Evolutionary conservation across 1,140 invertebrate species (phyloP), one percentile per base, ranked within the genome.

Genomic region (Drosophila seguyi): DNA sequence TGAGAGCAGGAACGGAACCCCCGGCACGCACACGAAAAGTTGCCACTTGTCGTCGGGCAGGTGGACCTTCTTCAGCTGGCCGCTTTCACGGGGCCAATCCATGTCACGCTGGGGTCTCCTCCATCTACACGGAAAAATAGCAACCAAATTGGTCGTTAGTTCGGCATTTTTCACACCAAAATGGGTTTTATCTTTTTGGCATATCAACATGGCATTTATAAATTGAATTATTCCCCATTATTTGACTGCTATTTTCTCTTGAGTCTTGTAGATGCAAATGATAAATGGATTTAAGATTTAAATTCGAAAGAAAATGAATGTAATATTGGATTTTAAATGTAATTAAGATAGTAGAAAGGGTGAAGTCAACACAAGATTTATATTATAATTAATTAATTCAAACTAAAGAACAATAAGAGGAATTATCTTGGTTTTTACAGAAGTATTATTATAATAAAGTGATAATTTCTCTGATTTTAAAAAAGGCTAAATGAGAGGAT

Each of bases 21-120:
- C 27, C 22, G 52, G 58, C 71, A 67, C 72, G 74, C 74, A 75
- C 65, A 71, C 74, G 57, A 77, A 68, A 53, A 42, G 67, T 59
- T 78, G 82, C 84, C 59, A 87, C 79, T 83, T 76, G 83, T 79
- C 76, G 65, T 50, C 47, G 47, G 65, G 65, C 82, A 66, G 67
- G 76, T 77, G 76, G 81, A 81, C 62, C 77, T 62, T 58, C 74
- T 47, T 47, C 61, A 50, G 57, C 52, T 31, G 50, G 44, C 8
- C 13, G 74, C 72, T 62, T 47, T 84, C 69, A 72, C 68, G 77
- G 47, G 80, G 72, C 84, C 84, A 83, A 80, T 71, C 75, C 84
- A 90, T 78, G 80, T 88, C 84, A 88, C 72, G 72, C 76, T 60
- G 84, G 66, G 76, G 81, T 72, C 45, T 47, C 42, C 31, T 47